Conservation (phyloP, 2,888 invertebrate genomes). For the Neuroscelio doddi region DNA sequence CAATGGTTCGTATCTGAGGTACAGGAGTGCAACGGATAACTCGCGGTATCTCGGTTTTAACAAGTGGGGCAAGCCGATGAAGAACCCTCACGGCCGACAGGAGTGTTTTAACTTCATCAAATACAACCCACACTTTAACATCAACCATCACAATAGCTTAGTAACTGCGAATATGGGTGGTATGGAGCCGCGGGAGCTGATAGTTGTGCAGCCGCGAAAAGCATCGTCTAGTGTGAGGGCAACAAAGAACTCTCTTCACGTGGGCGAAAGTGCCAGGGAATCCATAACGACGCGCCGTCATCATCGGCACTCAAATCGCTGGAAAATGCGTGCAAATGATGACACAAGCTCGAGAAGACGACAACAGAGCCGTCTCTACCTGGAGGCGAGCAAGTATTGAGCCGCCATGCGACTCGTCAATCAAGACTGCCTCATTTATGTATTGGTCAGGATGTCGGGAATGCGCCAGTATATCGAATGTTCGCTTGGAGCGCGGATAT, state of each 20-base stretch:
- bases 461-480: constrained; percentile 42
- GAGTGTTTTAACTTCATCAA: constrained; percentile 79
- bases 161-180: constrained; percentile 73
- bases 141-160: constrained; percentile 76
- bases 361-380: constrained; percentile 58
- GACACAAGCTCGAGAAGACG: constrained; percentile 59
- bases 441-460: constrained; percentile 55
- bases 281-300: constrained; percentile 63
- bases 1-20: constrained; percentile 78
- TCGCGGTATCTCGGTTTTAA: constrained; percentile 79
- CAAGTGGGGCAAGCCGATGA: constrained; percentile 76
- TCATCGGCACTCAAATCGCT: constrained; percentile 67
- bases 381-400: constrained; percentile 68
- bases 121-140: constrained; percentile 77
- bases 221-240: constrained; percentile 60
- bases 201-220: constrained; percentile 71
- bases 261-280: constrained; percentile 53
- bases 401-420: constrained; percentile 62
- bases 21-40: constrained; percentile 76
- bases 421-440: constrained; percentile 69
- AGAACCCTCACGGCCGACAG: constrained; percentile 70
- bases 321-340: constrained; percentile 59
- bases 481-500: constrained; percentile 11
- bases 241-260: constrained; percentile 56
- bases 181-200: constrained; percentile 55